Percentiles rank a stretch among this genome's conserved stretches.
Conservation (phyloP, 2,113 vertebrate genomes). For the Melanerpes aurifrons region DNA sequence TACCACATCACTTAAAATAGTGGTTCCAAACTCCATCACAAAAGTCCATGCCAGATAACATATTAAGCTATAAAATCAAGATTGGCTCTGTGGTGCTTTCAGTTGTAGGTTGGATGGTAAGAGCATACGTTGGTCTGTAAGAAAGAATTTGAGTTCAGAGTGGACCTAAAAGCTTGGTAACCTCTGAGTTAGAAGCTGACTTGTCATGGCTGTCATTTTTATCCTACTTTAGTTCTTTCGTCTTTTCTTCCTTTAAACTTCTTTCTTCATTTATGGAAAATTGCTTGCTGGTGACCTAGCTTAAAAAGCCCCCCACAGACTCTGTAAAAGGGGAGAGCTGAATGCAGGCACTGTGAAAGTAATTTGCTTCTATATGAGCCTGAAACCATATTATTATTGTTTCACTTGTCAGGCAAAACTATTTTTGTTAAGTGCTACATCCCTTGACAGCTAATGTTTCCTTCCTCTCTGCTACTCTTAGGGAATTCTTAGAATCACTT, state of each 20-base stretch:
- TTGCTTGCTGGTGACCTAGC: background rate
- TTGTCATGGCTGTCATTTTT: background rate
- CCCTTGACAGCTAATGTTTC: constrained; percentile 39
- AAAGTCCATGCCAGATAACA: background rate
- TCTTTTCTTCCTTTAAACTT: background rate
- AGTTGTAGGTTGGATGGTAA: background rate
- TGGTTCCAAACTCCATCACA: background rate
- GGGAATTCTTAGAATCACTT: constrained; percentile 31
- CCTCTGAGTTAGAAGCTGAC: background rate
- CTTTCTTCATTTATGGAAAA: constrained; percentile 2
- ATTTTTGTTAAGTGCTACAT: constrained; percentile 47
- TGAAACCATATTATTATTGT: constrained; percentile 14
- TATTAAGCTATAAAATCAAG: background rate
- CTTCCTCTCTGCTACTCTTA: constrained; percentile 20
- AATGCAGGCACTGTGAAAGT: constrained; percentile 10
- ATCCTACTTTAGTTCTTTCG: background rate
- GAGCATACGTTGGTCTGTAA: background rate
- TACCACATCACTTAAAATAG: background rate
- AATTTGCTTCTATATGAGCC: constrained; percentile 40
- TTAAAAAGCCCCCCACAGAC: background rate
- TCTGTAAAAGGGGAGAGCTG: background rate
- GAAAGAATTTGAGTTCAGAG: background rate
- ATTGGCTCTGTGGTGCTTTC: background rate
- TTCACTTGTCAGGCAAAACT: constrained; percentile 39
- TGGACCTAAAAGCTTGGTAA: background rate